Evolutionary conservation across 2,113 vertebrate species (phyloP), one percentile per base, ranked within the genome.

Genomic region (Chloebia gouldiae): DNA sequence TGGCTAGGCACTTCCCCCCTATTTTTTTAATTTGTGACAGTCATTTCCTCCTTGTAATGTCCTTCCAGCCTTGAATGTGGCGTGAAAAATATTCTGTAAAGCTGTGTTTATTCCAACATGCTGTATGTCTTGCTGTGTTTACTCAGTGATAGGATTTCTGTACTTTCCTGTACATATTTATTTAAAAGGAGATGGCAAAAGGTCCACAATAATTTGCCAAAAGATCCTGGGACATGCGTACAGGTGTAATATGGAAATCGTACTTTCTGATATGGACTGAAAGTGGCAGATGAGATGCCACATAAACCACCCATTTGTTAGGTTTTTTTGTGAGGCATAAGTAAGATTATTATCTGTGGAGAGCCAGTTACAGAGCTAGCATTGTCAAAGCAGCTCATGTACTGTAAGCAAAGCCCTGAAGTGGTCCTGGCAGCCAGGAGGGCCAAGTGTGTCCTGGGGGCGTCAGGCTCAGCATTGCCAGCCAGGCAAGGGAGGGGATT

Each of bases 351-450:
- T 72, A 35, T 61, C 4, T 53, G 37, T 6, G 3, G 16, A 40
- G 31, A 65, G 18, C 7, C 44, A 57, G 45, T 63, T 68, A 13
- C 1, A 8, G 6, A 6, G 11, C 28, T 33, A 11, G 28, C 23
- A 37, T 33, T 45, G 15, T 72, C 54, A 9, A 69, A 64, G 60
- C 54, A 77, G 53, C 17, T 6, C 6, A 2, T 28, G 27, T 54
- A 6, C 57, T 2, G 0, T 15, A 51, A 68, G 35, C 0, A 4
- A 75, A 63, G 44, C 24, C 19, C 23, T 64, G 33, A 40, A 37
- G 31, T 25, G 33, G 17, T 28, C 45, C 37, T 44, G 56, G 47
- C 27, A 83, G 39, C 17, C 57, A 53, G 47, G 39, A 63, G 31
- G 25, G 33, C 5, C 66, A 19, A 5, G 7, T 7, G 0, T 39